Conservation (phyloP, 1,140 invertebrate species). For the Ylistrum balloti region DNA sequence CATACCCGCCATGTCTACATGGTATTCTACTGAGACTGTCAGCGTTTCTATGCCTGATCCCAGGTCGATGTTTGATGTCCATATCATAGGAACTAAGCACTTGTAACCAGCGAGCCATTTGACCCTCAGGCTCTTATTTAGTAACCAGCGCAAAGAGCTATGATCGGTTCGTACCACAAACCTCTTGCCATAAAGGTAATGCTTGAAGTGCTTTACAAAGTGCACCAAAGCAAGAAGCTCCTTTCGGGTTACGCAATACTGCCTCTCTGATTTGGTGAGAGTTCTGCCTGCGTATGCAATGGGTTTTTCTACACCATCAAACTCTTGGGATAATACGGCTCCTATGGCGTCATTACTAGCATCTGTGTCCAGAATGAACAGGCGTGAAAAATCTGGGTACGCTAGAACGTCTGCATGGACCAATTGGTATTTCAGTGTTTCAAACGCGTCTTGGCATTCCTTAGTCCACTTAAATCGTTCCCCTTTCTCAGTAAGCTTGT, state of each 20-base stretch:
- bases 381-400: conserved; percentile 21
- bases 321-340: conserved; percentile 76
- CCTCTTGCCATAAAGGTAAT: no score
- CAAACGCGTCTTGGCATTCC: conserved; percentile 56
- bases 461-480: conserved; percentile 75
- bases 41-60: conserved; percentile 56
- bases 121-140: conserved; percentile 56
- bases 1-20: neutral
- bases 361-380: conserved; percentile 71
- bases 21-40: conserved; percentile 51
- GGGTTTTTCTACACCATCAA: no score
- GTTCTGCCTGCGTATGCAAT: no score
- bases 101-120: conserved; percentile 71
- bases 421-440: no score
- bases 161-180: conserved; percentile 69
- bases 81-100: conserved; percentile 58
- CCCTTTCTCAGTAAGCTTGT: conserved; percentile 76
- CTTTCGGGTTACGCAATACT: conserved; percentile 49
- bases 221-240: conserved; percentile 62
- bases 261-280: no score
- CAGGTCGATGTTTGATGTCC: conserved; percentile 58
- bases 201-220: no score
- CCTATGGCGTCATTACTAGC: conserved; percentile 71
- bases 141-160: conserved; percentile 62
- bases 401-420: conserved; percentile 53